These are phyloP conservation scores for Plebejus melissa DNA, from an alignment of 2,888 invertebrate genomes.

Conservation along the genomic window DNA sequence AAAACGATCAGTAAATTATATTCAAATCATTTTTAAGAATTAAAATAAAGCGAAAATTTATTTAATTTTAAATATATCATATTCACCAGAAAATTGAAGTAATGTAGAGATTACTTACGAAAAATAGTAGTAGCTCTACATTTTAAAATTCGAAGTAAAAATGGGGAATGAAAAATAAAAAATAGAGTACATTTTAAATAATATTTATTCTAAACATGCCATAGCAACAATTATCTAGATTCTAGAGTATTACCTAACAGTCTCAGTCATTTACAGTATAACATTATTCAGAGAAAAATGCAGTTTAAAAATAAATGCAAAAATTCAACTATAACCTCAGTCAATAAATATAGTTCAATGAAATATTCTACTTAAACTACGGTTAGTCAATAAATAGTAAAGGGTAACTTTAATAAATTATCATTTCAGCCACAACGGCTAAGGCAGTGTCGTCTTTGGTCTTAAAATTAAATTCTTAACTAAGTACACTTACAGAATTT, in stretches of 20 bases:
- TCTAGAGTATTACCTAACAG: constrained; percentile 76
- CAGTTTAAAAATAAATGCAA: constrained; percentile 63
- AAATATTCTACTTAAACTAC: constrained; percentile 49
- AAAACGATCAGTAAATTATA: too few relatives aligned
- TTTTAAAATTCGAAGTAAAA: constrained; percentile 1
- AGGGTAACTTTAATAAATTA: constrained; percentile 77
- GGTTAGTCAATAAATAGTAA: constrained; percentile 72
- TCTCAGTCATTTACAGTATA: constrained; percentile 76
- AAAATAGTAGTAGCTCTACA: too few relatives aligned
- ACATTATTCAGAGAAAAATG: constrained; percentile 66
- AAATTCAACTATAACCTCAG: constrained; percentile 44
- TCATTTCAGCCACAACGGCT: constrained; percentile 54
- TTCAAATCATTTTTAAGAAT: too few relatives aligned
- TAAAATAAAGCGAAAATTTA: too few relatives aligned
- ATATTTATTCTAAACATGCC: constrained; percentile 63
- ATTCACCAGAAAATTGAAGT: background rate
- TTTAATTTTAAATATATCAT: too few relatives aligned
- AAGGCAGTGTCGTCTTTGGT: constrained; percentile 73
- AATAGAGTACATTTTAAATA: constrained; percentile 46
- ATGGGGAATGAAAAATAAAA: constrained; percentile 38
- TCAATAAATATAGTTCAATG: constrained; percentile 36
- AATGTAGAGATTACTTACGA: too few relatives aligned
- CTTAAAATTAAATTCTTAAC: constrained; percentile 58
- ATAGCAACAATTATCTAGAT: constrained; percentile 66
- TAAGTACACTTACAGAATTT: constrained; percentile 43